Conservation (phyloP, 2,888 invertebrate species). For the Proisotoma minuta region DNA sequence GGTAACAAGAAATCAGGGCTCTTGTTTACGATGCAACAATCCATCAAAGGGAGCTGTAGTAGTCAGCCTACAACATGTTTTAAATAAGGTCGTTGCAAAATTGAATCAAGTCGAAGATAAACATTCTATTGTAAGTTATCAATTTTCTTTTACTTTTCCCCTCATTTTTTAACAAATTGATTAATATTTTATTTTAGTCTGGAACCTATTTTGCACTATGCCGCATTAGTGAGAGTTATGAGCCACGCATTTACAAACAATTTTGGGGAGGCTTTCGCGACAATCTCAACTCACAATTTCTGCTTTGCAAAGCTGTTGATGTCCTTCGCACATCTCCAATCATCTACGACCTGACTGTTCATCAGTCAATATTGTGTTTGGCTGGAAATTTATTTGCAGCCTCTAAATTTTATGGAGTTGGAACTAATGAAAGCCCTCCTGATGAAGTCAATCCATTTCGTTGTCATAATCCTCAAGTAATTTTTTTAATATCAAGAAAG, state of each 20-base stretch:
- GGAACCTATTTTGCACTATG: conserved; percentile 67
- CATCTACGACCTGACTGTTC: conserved; percentile 57
- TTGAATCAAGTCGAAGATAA: background rate
- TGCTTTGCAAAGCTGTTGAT: conserved; percentile 52
- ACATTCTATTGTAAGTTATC: background rate
- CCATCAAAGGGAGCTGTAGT: background rate
- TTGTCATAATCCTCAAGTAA: conserved; percentile 27
- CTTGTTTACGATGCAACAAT: conserved; percentile 7
- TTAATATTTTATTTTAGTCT: conserved; percentile 51
- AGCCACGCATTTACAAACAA: conserved; percentile 62
- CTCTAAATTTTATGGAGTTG: conserved; percentile 21
- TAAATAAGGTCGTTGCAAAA: background rate
- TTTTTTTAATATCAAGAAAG: background rate
- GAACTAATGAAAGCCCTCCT: conserved; percentile 2
- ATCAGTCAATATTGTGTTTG: conserved; percentile 55
- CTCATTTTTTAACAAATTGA: too few relatives aligned
- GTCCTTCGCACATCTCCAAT: conserved; percentile 55
- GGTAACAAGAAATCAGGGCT: background rate
- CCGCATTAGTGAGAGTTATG: conserved; percentile 62
- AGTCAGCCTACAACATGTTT: background rate
- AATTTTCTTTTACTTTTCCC: background rate
- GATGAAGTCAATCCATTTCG: conserved; percentile 37
- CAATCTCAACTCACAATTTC: conserved; percentile 29
- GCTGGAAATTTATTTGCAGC: conserved; percentile 57
- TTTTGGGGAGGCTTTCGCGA: conserved; percentile 61